Evolutionary conservation across 2,113 vertebrate species (phyloP).

Genomic region (Colius striatus): DNA sequence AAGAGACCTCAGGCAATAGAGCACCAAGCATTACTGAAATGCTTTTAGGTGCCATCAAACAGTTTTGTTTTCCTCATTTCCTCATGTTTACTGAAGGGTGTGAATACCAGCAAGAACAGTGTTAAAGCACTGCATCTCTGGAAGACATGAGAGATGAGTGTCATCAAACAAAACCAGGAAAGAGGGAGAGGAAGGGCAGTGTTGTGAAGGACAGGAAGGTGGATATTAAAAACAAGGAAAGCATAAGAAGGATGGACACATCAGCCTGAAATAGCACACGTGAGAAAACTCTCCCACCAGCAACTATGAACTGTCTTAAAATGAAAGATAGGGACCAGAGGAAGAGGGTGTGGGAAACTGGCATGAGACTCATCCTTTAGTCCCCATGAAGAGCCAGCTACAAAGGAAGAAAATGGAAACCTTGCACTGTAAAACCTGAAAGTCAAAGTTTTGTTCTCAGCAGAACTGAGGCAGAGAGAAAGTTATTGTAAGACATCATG

Average conservation of each 20-base stretch:
- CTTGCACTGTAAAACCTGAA: accelerated
- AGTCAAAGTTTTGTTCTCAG: neutral
- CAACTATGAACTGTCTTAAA: neutral
- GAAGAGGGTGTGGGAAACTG: neutral
- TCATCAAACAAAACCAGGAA: conserved; percentile 47
- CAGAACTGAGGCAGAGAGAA: neutral
- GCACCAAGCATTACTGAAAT: accelerated
- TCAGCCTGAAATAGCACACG: conserved; percentile 19
- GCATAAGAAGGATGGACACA: neutral
- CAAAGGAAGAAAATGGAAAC: neutral
- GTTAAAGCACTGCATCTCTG: neutral
- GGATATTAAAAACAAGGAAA: conserved; percentile 26
- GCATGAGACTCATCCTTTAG: accelerated
- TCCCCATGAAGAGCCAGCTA: neutral
- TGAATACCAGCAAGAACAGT: neutral
- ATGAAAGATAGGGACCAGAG: neutral
- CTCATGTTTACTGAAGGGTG: neutral
- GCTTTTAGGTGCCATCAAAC: neutral
- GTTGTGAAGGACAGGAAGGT: conserved; percentile 32
- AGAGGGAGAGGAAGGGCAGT: conserved; percentile 51
- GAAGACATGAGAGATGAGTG: neutral
- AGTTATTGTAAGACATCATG: neutral
- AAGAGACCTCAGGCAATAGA: neutral
- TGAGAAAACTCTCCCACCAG: conserved; percentile 20
- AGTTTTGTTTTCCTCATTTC: neutral